Percentiles rank a stretch among this genome's conserved stretches.
These are phyloP conservation scores for Schizothorax lantsangensis DNA, from an alignment of 2,797 vertebrate species.

Conservation along the genomic window DNA sequence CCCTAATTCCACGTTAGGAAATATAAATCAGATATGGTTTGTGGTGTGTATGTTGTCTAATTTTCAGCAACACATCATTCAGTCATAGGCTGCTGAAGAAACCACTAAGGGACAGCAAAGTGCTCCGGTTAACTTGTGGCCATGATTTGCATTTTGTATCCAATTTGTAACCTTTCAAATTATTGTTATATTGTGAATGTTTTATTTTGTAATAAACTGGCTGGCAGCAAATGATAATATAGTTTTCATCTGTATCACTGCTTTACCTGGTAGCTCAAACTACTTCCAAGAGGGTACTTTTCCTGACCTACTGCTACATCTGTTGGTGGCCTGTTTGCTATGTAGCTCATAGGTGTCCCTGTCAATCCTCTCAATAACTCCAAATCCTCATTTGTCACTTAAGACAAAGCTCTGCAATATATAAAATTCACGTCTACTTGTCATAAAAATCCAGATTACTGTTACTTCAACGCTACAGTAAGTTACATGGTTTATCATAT, in stretches of 20 bases:
- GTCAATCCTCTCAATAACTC: slow-evolving; percentile 1
- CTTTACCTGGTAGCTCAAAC: slow-evolving; percentile 30
- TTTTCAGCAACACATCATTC: not conserved
- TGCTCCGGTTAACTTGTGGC: not conserved
- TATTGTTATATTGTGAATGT: not conserved
- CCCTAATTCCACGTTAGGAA: not conserved
- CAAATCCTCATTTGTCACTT: slow-evolving; percentile 11
- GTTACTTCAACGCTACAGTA: not conserved
- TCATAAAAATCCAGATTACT: not conserved
- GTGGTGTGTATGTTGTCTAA: not conserved
- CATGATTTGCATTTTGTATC: not conserved
- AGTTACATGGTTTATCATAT: not conserved
- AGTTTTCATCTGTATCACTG: not conserved
- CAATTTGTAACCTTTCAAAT: not conserved
- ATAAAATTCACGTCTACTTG: not conserved
- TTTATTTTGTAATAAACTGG: not conserved
- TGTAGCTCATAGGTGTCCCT: slow-evolving; percentile 12
- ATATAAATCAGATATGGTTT: not conserved
- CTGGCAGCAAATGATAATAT: not conserved
- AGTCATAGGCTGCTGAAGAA: too few species aligned
- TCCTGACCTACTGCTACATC: slow-evolving; percentile 7
- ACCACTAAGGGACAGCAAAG: too few species aligned
- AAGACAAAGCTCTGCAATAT: not conserved
- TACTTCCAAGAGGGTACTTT: slow-evolving; percentile 13
- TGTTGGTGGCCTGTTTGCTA: not conserved